These are phyloP conservation scores for Leptocoma aspasia DNA, from an alignment of 2,113 vertebrate species.

Conservation along the genomic window DNA sequence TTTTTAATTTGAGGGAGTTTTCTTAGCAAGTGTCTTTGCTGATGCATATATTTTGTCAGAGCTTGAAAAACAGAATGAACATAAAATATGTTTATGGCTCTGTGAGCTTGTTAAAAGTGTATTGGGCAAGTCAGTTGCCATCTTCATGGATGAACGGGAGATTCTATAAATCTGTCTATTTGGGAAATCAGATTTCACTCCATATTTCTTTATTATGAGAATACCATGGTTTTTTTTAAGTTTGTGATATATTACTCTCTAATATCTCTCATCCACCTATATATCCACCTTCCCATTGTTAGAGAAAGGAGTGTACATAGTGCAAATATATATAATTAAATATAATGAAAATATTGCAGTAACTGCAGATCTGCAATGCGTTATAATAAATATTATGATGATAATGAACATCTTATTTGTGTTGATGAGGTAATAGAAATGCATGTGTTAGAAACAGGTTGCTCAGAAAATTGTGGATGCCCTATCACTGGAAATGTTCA, in stretches of 20 bases:
- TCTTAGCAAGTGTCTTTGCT: not conserved
- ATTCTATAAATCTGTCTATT: not conserved
- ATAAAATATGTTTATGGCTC: not conserved
- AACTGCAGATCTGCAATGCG: not conserved
- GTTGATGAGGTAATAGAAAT: not conserved
- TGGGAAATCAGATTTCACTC: not conserved
- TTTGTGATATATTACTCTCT: not conserved
- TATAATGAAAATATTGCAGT: not conserved
- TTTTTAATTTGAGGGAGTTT: not conserved
- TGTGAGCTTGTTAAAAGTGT: not conserved
- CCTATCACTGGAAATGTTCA: not conserved
- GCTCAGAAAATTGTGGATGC: not conserved
- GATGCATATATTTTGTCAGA: not conserved
- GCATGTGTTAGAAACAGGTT: not conserved
- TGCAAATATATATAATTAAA: not conserved
- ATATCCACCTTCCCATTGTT: not conserved
- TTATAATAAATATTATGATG: not conserved
- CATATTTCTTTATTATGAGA: not conserved
- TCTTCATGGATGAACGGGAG: not conserved
- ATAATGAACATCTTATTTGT: not conserved
- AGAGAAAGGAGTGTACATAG: not conserved
- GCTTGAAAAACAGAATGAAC: not conserved
- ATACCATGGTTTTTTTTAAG: not conserved
- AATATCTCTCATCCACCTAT: not conserved
- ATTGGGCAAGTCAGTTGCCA: not conserved